Base-by-base conservation (phyloP, 92 coral and sea anemone species). In the Isaurus tuberculatus region DNA sequence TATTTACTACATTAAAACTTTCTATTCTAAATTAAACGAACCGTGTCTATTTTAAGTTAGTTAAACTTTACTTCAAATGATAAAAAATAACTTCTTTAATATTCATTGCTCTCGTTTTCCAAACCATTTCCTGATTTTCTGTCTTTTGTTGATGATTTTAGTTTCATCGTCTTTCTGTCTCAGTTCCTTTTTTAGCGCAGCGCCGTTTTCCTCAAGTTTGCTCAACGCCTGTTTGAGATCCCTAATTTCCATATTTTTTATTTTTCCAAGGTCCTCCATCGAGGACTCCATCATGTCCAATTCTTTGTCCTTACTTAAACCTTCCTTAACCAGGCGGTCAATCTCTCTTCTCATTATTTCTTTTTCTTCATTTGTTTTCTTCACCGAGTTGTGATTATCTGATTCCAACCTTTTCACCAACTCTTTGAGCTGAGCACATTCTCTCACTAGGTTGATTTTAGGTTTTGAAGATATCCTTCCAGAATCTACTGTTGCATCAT, bases 221-320 rank as follows among this genome's bases (percentile, higher is more conserved):
- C 43, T 49, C 42, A 73, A 13, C 64, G 42, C 79, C 42, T 49
- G 65, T 4, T 73, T 49, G n/a, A 51, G 65, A 15, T 26, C 7
- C 80, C 20, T 51, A 48, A 73, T 51, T 46, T 73, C 80, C 5
- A 25, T 25, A 36, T 73, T 73, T 55, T 73, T 73, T 28, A 73
- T 65, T 31, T 73, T 19, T 49, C 80, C 80, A 1, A 48, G 57
- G 42, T 73, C 80, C 15, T 73, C 80, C 4, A 73, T 65, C 28
- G 65, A 73, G 8, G 42, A 48, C 65, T 73, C 80, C 80, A 73
- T 73, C 80, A 51, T 73, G 80, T 49, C 65, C 31, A 73, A 20
- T 30, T 73, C 80, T 33, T 73, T 49, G 65, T 73, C 80, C 2
- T 73, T 73, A 72, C 31, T 17, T 11, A 72, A 15, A 48, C 17